Base-by-base conservation (phyloP, 2,113 vertebrate species). In the Chrysemys picta region DNA sequence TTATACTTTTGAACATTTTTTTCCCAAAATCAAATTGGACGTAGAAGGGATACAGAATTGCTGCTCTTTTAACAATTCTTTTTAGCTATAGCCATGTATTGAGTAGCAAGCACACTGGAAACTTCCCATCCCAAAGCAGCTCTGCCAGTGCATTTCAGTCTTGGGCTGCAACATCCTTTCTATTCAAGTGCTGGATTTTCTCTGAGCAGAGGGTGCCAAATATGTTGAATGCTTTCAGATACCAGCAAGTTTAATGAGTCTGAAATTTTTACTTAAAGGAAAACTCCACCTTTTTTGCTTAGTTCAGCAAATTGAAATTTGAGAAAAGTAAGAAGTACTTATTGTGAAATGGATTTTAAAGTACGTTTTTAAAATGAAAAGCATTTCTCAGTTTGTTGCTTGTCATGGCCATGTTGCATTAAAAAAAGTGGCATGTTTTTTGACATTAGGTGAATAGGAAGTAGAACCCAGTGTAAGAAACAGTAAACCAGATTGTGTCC, bases 81-180 rank as follows among this genome's bases (percentile, higher is more conserved):
- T 92, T 94, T 85, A 90, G 31, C 62, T 93, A 31, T 57, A 90
- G 12, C 35, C 21, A 24, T 93, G 27, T 93, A 84, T 72, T 75
- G 90, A 93, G 83, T 88, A 92, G 38, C 11, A 86, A 89, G 45
- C 87, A 69, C 25, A n/a, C 45, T 96, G 90, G 59, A 97, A 96
- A 27, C 84, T 95, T 96, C 93, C 35, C 82, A 7, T 80, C 76
- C 62, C n/a, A n/a, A 19, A 3, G 72, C 42, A 96, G 59, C 5
- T 54, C 25, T 92, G 83, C 78, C 85, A 95, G 13, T 50, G 25
- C 29, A 82, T 69, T 94, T 96, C 59, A 85, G 31, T 93, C 82
- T 91, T 94, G 88, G 53, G 72, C 56, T 8, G 76, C 38, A 85
- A 45, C 29, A 38, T 38, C 13, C 91, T 89, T 93, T 93, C 83